phyloP scores from a whole-genome alignment of 64 coral and sea anemone genomes.

The Montipora capricornis region DNA sequence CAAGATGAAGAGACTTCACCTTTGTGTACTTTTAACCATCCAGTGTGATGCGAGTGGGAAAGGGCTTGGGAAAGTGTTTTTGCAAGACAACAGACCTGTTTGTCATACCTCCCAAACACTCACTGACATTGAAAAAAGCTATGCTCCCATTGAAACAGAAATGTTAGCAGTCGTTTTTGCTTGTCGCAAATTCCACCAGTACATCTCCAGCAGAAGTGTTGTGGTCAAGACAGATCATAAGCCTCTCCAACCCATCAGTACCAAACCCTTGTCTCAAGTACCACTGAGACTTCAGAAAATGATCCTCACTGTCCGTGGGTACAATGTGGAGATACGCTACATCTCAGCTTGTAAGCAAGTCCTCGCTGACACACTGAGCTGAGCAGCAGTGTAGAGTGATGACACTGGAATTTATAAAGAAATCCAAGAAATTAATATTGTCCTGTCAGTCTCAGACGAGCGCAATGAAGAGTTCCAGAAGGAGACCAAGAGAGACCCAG shows the following conservation, averaged over 20 bases:
- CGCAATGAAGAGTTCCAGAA: no score
- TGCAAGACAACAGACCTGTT: neutral
- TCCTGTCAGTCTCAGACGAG: no score
- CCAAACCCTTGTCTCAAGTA: no score
- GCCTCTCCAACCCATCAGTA: no score
- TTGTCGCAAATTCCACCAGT: neutral
- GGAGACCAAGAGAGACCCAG: no score
- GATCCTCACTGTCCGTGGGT: no score
- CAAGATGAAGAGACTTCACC: neutral
- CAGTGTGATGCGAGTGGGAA: conserved; percentile 20
- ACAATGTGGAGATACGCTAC: no score
- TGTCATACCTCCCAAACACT: neutral
- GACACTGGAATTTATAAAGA: no score
- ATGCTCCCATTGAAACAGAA: neutral
- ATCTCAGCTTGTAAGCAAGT: no score
- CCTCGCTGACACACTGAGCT: no score
- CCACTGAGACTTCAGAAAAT: neutral
- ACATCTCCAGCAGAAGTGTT: neutral
- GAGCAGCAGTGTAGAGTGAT: no score
- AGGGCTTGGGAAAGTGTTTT: neutral
- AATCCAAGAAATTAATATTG: no score
- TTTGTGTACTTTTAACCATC: neutral
- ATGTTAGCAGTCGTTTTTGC: neutral
- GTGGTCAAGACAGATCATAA: neutral
- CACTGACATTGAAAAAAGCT: neutral